These are phyloP conservation scores for Hydra vulgaris DNA, from an alignment of 30 jellyfish, hydroid and myxozoan genomes.

Conservation along the genomic window DNA sequence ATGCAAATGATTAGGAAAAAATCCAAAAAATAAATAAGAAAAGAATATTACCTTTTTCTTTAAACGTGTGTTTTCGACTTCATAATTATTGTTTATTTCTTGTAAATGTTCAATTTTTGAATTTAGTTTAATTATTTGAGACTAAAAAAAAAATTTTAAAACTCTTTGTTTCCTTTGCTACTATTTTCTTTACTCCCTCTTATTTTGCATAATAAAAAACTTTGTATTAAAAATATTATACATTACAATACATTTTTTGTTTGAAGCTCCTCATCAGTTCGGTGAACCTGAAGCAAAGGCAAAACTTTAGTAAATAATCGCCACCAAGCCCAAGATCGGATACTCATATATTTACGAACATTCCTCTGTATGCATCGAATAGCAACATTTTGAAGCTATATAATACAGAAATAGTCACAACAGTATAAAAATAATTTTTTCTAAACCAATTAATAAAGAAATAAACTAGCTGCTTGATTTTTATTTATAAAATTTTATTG, in stretches of 20 bases:
- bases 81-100: background rate
- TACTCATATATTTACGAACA: slow-evolving; percentile 73
- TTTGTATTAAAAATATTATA: too few relatives aligned
- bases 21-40: too few relatives aligned
- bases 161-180: too few relatives aligned
- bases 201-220: too few relatives aligned
- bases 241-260: slow-evolving; percentile 42
- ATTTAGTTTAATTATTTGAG: background rate
- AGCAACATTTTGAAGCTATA: slow-evolving; percentile 69
- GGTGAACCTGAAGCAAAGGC: slow-evolving; percentile 88
- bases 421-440: too few relatives aligned
- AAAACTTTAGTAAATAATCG: slow-evolving; percentile 58
- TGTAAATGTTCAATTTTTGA: background rate
- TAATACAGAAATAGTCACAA: background rate
- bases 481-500: too few relatives aligned
- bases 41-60: background rate
- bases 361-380: slow-evolving; percentile 75
- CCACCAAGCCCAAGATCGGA: slow-evolving; percentile 95
- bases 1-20: too few relatives aligned
- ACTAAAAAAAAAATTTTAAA: background rate
- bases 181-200: too few relatives aligned
- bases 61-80: background rate
- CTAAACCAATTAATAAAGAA: too few relatives aligned
- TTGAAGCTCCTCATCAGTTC: slow-evolving; percentile 85
- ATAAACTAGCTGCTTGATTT: too few relatives aligned